Conservation (phyloP, 2,888 invertebrate species). For the Coleophora flavipennella region DNA sequence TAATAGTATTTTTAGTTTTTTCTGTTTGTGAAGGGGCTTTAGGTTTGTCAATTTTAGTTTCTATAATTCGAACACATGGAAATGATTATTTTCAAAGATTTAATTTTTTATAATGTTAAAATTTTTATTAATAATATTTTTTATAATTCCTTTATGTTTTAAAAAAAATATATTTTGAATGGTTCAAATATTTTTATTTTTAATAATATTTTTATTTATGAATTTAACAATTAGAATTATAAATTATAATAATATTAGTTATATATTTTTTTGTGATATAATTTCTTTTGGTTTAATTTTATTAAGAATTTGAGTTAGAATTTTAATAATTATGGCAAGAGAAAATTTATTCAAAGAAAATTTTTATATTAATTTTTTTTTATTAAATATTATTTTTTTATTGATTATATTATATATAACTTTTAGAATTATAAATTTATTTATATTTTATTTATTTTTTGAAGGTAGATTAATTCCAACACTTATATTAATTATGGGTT, state of each 20-base stretch:
- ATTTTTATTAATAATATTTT: constrained; percentile 57
- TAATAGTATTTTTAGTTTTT: constrained; percentile 75
- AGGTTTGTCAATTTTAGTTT: constrained; percentile 75
- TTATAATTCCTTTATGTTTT: constrained; percentile 68
- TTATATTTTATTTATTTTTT: constrained; percentile 82
- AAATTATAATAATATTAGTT: constrained; percentile 49
- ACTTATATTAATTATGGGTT: constrained; percentile 77
- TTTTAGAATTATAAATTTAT: constrained; percentile 72
- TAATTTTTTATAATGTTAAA: constrained; percentile 72
- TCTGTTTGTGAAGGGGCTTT: constrained; percentile 77
- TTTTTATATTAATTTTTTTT: constrained; percentile 65
- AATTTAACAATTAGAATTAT: constrained; percentile 38
- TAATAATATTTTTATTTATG: constrained; percentile 63
- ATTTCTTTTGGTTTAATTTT: constrained; percentile 70
- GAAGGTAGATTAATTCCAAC: constrained; percentile 78
- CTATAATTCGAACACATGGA: constrained; percentile 74
- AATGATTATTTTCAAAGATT: constrained; percentile 76
- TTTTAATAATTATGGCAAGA: constrained; percentile 73
- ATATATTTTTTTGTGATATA: constrained; percentile 62
- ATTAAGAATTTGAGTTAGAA: constrained; percentile 74
- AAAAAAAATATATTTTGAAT: constrained; percentile 64
- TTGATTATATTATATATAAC: constrained; percentile 69
- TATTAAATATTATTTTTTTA: constrained; percentile 65
- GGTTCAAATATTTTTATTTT: constrained; percentile 65
- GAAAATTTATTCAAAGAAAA: constrained; percentile 52